Evolutionary conservation across 2,888 invertebrate species (phyloP), one percentile per base, ranked within the genome.

Genomic region (Acronicta leporina): DNA sequence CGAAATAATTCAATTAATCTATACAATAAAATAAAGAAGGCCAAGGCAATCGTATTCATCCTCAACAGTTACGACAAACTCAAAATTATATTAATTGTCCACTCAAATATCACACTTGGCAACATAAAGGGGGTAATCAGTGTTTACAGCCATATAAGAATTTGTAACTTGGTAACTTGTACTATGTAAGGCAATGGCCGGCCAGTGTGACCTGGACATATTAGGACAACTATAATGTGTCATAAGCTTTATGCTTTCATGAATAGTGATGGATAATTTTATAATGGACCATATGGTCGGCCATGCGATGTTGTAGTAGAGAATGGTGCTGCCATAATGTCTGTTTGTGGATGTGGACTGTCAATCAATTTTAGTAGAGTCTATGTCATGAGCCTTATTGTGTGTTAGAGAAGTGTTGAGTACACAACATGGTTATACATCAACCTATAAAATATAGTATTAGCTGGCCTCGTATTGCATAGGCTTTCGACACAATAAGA

Each of bases 141-240:
- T 75, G 80, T 79, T 79, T 72, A 70, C 40, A 52, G 47, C 85
- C 85, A 68, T 86, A 83, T 83, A 82, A 63, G 84, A 74, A 63
- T 68, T 51, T 63, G 61, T 77, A 75, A 83, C 84, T 80, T 82
- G 78, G 64, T 73, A 58, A 61, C 73, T 46, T 38, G 48, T 53
- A 60, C 78, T 77, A 63, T 67, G 68, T 82, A 82, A 77, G 79
- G 83, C 60, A 65, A 76, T 48, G 58, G 51, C 53, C 49, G 15
- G 64, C 62, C 48, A 65, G 73, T 77, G 68, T 67, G 75, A 71
- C 61, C 63, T 73, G 65, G 59, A 74, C 82, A 67, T 85, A 81
- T 82, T 80, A 81, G 85, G 83, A 66, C 35, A 56, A 69, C 58
- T 50, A 56, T 72, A 68, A 73, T 72, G 62, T 75, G 68, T 68